Evolutionary conservation across 2,113 vertebrate species (phyloP).

Genomic region (Istiophorus platypterus): DNA sequence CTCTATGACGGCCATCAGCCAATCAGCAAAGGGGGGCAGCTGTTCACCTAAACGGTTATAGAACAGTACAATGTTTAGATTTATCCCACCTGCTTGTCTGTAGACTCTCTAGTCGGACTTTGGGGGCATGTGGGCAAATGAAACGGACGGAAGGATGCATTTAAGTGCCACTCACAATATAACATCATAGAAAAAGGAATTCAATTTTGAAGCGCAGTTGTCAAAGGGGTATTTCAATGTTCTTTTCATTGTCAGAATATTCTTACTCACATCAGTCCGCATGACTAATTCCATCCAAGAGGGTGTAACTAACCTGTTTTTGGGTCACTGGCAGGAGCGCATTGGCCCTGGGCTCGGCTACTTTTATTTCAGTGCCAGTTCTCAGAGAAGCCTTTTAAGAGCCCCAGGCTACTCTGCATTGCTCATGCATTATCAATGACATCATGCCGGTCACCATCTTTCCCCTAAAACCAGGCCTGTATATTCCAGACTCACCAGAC

Average conservation of each 20-base stretch:
- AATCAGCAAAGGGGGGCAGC: slow-evolving; percentile 92
- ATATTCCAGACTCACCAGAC: slow-evolving; percentile 42
- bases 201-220: background rate
- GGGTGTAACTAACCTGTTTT: slow-evolving; percentile 44
- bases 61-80: slow-evolving; percentile 1
- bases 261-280: background rate
- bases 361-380: slow-evolving; percentile 66
- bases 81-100: background rate
- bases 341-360: slow-evolving; percentile 22
- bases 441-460: slow-evolving; percentile 29
- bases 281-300: slow-evolving; percentile 1
- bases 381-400: slow-evolving; percentile 59
- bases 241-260: background rate
- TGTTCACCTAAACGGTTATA: slow-evolving; percentile 87
- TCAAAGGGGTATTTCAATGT: background rate
- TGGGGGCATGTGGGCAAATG: background rate
- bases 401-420: slow-evolving; percentile 39
- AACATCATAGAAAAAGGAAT: background rate
- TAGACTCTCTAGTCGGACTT: background rate
- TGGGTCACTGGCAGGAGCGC: slow-evolving; percentile 43
- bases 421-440: slow-evolving; percentile 70
- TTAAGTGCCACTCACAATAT: background rate
- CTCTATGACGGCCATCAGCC: slow-evolving; percentile 92
- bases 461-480: slow-evolving; percentile 18
- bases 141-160: background rate